phyloP scores from a whole-genome alignment of 2,888 invertebrate genomes.

The Tinea pellionella region DNA sequence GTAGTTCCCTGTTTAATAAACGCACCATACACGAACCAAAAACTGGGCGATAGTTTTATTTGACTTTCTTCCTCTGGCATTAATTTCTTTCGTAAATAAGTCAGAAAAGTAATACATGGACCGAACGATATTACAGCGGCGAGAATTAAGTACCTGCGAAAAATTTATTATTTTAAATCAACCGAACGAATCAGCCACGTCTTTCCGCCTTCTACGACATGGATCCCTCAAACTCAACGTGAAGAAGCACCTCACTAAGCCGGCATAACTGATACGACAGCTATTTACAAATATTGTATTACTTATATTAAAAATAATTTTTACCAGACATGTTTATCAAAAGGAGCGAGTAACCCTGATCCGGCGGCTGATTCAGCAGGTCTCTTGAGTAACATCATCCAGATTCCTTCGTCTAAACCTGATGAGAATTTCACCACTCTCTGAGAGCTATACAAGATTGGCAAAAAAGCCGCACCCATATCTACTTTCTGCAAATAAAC shows the following conservation, averaged over 20 bases:
- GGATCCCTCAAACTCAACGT: no score
- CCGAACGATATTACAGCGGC: slow-evolving; percentile 79
- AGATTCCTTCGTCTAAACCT: slow-evolving; percentile 78
- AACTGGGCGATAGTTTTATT: slow-evolving; percentile 76
- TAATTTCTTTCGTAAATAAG: slow-evolving; percentile 72
- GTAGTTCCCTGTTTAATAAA: slow-evolving; percentile 89
- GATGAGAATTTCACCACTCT: slow-evolving; percentile 69
- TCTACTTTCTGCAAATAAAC: slow-evolving; percentile 73
- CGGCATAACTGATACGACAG: no score
- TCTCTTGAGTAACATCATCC: slow-evolving; percentile 84
- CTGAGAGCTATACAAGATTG: slow-evolving; percentile 70
- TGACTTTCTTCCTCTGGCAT: slow-evolving; percentile 70
- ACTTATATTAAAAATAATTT: not conserved
- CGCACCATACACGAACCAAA: slow-evolving; percentile 91
- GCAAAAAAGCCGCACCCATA: slow-evolving; percentile 82
- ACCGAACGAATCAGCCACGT: no score
- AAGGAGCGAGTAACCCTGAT: slow-evolving; percentile 85
- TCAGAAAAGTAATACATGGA: slow-evolving; percentile 80
- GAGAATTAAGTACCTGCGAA: slow-evolving; percentile 72
- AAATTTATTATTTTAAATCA: no score
- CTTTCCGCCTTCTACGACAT: no score
- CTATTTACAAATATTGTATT: no score
- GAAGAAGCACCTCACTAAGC: no score
- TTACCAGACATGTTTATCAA: slow-evolving; percentile 77
- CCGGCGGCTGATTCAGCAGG: slow-evolving; percentile 86